Base-by-base conservation (phyloP, 2,113 vertebrate species). In the Manacus vitellinus region DNA sequence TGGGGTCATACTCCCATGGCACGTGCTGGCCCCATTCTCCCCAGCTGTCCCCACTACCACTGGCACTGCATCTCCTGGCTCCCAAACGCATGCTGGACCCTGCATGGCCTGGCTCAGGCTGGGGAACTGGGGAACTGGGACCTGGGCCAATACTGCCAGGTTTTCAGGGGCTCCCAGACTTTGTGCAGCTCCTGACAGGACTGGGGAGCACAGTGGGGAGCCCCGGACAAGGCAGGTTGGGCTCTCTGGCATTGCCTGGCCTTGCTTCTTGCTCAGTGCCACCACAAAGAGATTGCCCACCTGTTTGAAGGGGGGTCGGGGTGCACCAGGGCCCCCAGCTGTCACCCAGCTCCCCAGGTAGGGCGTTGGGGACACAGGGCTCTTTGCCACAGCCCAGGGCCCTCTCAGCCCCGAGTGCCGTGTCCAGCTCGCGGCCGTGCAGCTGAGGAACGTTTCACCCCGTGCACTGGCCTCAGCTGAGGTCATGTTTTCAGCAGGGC, bases 391-490 rank as follows among this genome's bases (percentile, higher is more conserved):
- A 67, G 46, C 46, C 62, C 56, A 56, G 56, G 35, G 41, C 43
- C 31, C 74, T 73, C 61, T 86, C 73, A 81, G 54, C 70, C 76
- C 68, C 5, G 0, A 10, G 75, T 4, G 31, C 59, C 15, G 47
- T 12, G 62, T 85, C 88, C 27, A 0, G 74, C 61, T 70, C 39
- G 39, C 0, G 4, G n/a, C 68, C 2, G 0, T 0, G 28, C 93
- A 92, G 94, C 91, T 94, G 94, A 95, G 94, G 77, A 94, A 47
- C 75, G 3, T 59, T 80, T 95, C 58, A 88, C 96, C 94, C 96
- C 90, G 54, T 52, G 87, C 85, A 81, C 94, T 89, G 95, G 95
- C 96, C 95, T 90, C 96, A 91, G 87, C 87, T 93, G 95, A 97
- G 92, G 94, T 95, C 93, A 95, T 94, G 81, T 87, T 94, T 91